A percentile compares a stretch with the other conserved stretches of the same genome.
Conservation (phyloP, 2,797 vertebrate species). For the Syngnathus rostellatus region DNA sequence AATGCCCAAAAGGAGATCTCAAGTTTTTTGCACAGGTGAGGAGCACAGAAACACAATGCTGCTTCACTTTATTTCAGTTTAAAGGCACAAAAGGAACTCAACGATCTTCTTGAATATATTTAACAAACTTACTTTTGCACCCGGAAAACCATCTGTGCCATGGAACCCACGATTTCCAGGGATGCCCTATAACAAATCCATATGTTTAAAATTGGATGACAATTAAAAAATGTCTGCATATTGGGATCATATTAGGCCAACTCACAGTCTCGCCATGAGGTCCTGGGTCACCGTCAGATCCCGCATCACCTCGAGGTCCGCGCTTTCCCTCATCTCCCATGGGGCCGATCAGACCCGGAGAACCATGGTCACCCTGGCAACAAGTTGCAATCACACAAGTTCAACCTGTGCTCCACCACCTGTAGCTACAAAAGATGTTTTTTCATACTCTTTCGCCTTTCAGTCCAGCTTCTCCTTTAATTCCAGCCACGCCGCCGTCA, state of each 20-base stretch:
- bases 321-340: slow-evolving; percentile 93
- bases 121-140: slow-evolving; percentile 49
- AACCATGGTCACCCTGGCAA: slow-evolving; percentile 76
- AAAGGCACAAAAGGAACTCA: background rate
- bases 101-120: background rate
- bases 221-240: no score
- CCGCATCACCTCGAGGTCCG: slow-evolving; percentile 78
- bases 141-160: slow-evolving; percentile 59
- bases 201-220: background rate
- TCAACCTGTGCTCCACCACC: background rate
- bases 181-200: slow-evolving; percentile 39
- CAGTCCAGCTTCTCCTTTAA: slow-evolving; percentile 85
- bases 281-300: slow-evolving; percentile 73
- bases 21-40: background rate
- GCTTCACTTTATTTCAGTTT: background rate
- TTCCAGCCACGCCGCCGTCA: slow-evolving; percentile 76
- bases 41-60: background rate
- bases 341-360: slow-evolving; percentile 76
- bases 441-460: slow-evolving; percentile 79
- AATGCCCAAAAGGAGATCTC: background rate
- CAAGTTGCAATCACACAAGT: background rate
- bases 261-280: slow-evolving; percentile 85
- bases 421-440: background rate
- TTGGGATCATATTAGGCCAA: background rate
- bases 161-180: slow-evolving; percentile 67